Evolutionary conservation across 2,113 vertebrate species (phyloP).

Genomic region (rat (Rattus norvegicus)): GRCr8 NC_086026.1:44917501-44918000

Average conservation of each 20-base stretch:
- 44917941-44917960: slow-evolving; percentile 11
- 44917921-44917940: not conserved
- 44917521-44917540: not conserved
- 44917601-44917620: not conserved
- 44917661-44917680: not conserved
- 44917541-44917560: not conserved
- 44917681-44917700: not conserved
- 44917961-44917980: not conserved
- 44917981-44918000: not conserved
- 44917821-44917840: not conserved
- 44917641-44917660: not conserved
- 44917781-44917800: not conserved
- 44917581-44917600: not conserved
- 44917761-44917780: not conserved
- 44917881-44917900: not conserved
- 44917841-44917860: not conserved
- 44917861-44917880: not conserved
- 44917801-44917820: not conserved
- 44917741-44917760: not conserved
- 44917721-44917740: not conserved
- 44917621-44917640: not conserved
- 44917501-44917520: not conserved
- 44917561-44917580: not conserved
- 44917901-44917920: not conserved
- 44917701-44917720: not conserved